A percentile compares a stretch with the other conserved stretches of the same genome.
phyloP scores from a whole-genome alignment of 2,797 vertebrate genomes.

The Dipus sagitta region DNA sequence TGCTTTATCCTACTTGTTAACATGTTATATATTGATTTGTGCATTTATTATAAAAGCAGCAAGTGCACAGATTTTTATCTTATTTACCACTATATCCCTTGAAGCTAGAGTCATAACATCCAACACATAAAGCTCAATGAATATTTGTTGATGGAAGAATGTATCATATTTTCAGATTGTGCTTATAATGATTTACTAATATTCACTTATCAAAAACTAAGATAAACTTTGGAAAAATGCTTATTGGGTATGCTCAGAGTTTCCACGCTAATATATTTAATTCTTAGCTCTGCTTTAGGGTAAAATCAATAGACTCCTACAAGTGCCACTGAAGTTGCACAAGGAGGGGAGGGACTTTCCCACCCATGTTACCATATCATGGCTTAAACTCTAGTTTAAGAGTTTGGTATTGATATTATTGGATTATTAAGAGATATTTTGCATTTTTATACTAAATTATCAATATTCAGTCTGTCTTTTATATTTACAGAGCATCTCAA shows the following conservation, averaged over 20 bases:
- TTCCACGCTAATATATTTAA: background rate
- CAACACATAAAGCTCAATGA: background rate
- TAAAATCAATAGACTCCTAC: background rate
- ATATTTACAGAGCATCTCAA: background rate
- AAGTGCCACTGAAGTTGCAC: background rate
- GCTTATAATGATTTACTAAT: background rate
- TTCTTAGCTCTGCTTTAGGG: background rate
- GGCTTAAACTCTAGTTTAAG: background rate
- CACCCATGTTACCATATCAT: background rate
- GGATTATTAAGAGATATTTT: background rate
- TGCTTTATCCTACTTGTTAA: background rate
- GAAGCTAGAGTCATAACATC: background rate
- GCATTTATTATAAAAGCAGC: background rate
- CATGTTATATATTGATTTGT: background rate
- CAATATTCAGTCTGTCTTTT: background rate
- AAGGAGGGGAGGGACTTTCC: background rate
- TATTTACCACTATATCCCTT: background rate
- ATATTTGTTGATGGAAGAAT: background rate
- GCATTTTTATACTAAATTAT: background rate
- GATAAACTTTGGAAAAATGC: background rate
- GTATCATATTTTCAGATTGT: background rate
- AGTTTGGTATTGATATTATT: background rate
- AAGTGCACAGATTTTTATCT: background rate
- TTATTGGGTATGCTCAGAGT: background rate
- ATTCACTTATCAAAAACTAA: background rate